Evolutionary conservation across 1,140 invertebrate genomes (phyloP).

Genomic region (Dolichoris vasculosae): DNA sequence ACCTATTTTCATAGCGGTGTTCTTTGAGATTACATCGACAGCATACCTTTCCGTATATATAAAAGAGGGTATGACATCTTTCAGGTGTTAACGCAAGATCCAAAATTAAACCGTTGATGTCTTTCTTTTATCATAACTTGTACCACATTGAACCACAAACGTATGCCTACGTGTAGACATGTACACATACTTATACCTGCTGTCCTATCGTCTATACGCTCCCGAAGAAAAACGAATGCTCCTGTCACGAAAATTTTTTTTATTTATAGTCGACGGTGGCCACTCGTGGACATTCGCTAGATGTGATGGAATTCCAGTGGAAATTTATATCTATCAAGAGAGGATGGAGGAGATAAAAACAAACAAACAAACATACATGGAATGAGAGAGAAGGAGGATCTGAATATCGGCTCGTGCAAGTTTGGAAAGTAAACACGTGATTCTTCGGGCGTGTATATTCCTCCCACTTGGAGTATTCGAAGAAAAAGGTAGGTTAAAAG

Average conservation of each 20-base stretch:
- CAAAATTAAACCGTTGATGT: not conserved
- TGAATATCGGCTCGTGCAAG: conserved; percentile 13
- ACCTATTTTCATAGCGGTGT: not conserved
- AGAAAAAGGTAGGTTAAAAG: conserved; percentile 15
- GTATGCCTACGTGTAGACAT: not conserved
- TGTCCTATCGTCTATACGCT: not conserved
- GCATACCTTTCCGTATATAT: not conserved
- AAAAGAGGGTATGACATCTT: conserved; percentile 8
- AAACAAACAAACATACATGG: not conserved
- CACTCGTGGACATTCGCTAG: not conserved
- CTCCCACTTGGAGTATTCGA: not conserved
- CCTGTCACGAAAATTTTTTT: conserved; percentile 47
- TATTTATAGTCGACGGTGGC: conserved; percentile 43
- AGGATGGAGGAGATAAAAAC: not conserved
- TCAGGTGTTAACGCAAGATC: not conserved
- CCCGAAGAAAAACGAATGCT: not conserved
- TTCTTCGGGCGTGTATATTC: not conserved
- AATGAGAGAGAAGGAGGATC: not conserved
- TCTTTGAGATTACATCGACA: conserved; percentile 14
- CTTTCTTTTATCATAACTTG: not conserved
- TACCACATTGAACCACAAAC: not conserved
- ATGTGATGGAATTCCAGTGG: conserved; percentile 41
- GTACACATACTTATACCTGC: not conserved
- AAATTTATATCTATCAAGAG: conserved; percentile 36
- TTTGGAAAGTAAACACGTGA: conserved; percentile 38